Base-by-base conservation (phyloP, 2,888 invertebrate species). In the Pollenia griseotomentosa region DNA sequence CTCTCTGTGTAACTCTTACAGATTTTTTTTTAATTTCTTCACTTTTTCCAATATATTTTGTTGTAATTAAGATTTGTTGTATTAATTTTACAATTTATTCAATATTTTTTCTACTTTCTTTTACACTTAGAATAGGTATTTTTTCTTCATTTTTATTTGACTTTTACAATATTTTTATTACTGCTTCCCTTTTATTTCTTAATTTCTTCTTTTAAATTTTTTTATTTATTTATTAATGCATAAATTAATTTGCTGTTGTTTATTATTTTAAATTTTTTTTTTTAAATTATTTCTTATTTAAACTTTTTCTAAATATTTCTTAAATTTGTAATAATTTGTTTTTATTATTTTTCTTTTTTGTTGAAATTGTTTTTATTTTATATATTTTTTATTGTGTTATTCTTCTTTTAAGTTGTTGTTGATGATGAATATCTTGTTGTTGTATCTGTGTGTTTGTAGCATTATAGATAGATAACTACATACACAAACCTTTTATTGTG, bases 351-450 rank as follows among this genome's bases (percentile, higher is more conserved):
- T 71, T 68, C 19, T 59, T 70, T 77, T 61, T 85, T 78, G 63
- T 83, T 84, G 68, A 73, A 77, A 86, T 88, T 83, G 85, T 84
- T 81, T 88, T 86, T 83, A 80, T 83, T 77, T 70, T 79, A 86
- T 55, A 61, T 23, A 33, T 70, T 78, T 75, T 80, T 63, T 77
- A 73, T 59, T 81, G n/a, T 83, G 63, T 75, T 85, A 80, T 86
- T 77, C 80, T 88, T 70, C 14, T 85, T 73, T 53, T 78, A 81
- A 57, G 75, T 83, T 88, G 78, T 83, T 88, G 78, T 65, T 75
- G 59, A 65, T 81, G 65, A 74, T 81, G 75, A 51, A 40, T 53
- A 66, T 51, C 61, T 80, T 86, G 48, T 77, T 75, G 79, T 65
- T 61, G 85, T 77, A 51, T 71, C 61, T 77, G 33, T 80, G 75